phyloP scores from a whole-genome alignment of 2,113 vertebrate genomes.

The Pomatorhinus ruficollis region DNA sequence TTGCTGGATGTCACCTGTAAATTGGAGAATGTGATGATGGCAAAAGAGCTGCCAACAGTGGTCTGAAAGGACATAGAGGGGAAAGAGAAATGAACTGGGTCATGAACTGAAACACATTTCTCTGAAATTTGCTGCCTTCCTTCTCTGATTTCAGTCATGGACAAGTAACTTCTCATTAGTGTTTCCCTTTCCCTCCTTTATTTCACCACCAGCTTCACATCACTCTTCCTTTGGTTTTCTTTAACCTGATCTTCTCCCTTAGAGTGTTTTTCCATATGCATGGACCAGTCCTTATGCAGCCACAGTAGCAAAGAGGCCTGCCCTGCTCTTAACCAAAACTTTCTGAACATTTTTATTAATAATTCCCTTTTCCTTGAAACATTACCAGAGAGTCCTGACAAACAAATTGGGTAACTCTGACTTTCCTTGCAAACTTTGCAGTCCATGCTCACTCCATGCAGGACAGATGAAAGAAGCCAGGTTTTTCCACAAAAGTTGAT shows the following conservation, averaged over 20 bases:
- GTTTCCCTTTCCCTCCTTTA: background rate
- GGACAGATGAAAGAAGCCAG: background rate
- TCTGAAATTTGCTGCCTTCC: background rate
- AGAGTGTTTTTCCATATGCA: background rate
- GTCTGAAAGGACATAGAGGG: background rate
- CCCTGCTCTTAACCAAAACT: background rate
- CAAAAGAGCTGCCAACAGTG: background rate
- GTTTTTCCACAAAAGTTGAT: background rate
- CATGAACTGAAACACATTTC: background rate
- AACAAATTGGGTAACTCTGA: background rate
- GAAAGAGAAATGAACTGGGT: background rate
- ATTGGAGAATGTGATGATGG: background rate
- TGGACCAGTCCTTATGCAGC: background rate
- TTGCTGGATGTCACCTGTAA: background rate
- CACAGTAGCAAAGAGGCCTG: background rate
- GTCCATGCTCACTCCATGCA: background rate
- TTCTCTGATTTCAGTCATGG: background rate
- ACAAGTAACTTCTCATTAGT: background rate
- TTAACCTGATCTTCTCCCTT: background rate
- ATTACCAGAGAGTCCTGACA: background rate
- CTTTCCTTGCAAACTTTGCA: background rate
- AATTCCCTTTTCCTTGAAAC: background rate
- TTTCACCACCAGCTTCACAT: background rate
- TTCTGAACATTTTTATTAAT: background rate
- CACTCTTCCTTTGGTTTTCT: background rate